Conservation (phyloP, 2,888 invertebrate species). For the Zaprionus lineosus region DNA sequence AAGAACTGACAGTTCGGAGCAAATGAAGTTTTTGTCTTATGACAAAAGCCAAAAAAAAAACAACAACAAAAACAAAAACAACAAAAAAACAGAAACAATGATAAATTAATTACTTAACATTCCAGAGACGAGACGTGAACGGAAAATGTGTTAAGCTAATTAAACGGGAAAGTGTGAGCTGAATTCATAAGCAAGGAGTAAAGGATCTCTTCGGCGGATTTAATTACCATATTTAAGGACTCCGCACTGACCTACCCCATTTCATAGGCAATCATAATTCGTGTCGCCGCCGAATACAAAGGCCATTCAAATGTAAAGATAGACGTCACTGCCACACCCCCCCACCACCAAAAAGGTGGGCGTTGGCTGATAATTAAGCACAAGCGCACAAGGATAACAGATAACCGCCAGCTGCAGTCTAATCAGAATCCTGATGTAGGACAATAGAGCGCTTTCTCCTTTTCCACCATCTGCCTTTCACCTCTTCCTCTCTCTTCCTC, state of each 20-base stretch:
- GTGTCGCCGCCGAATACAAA: slow-evolving; percentile 29
- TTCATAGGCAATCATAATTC: slow-evolving; percentile 40
- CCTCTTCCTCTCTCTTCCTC: too few species aligned
- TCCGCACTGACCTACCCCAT: slow-evolving; percentile 2
- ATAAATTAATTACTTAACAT: slow-evolving; percentile 72
- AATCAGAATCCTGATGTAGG: slow-evolving; percentile 42
- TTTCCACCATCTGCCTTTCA: too few species aligned
- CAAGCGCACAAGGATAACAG: slow-evolving; percentile 7
- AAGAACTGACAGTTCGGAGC: too few species aligned
- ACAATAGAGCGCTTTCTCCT: slow-evolving; percentile 36
- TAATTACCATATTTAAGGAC: slow-evolving; percentile 35
- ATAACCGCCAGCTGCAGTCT: slow-evolving; percentile 43
- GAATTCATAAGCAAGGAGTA: slow-evolving; percentile 17
- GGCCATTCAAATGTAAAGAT: slow-evolving; percentile 14
- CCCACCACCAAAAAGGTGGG: neutral
- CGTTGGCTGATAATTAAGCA: slow-evolving; percentile 27
- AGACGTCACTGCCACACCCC: too few species aligned
- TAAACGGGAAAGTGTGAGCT: slow-evolving; percentile 31
- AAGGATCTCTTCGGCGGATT: slow-evolving; percentile 17
- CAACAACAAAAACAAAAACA: slow-evolving; percentile 18
- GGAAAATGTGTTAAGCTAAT: slow-evolving; percentile 55
- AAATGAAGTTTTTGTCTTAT: slow-evolving; percentile 47
- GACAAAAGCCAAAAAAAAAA: slow-evolving; percentile 45
- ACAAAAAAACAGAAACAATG: slow-evolving; percentile 50
- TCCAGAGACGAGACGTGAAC: slow-evolving; percentile 34